Base-by-base conservation (phyloP, 2,113 vertebrate genomes). In the Panurus biarmicus region DNA sequence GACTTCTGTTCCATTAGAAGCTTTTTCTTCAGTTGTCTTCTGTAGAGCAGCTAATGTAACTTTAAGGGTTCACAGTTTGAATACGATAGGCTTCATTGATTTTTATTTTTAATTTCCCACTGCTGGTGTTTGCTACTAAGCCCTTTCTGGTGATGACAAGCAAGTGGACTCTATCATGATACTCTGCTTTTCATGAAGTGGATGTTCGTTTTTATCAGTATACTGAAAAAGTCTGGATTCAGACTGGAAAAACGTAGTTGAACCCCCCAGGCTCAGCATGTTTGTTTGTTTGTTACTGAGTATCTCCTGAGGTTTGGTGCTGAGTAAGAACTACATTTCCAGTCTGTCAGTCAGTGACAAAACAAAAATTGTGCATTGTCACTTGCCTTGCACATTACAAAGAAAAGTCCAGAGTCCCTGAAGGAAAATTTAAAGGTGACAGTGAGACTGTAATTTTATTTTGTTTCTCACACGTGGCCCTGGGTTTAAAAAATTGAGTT, bases 101-200 rank as follows among this genome's bases (percentile, higher is more conserved):
- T 83, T 93, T 94, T 82, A 44, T 51, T 94, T 93, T 87, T 81
- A 26, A 89, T 95, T 93, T 93, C 50, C 50, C 18, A 28, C 40
- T 50, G 70, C 47, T 93, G 15, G 1, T 36, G 42, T 90, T 81
- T 71, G 44, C 47, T 89, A 35, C 8, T 64, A 64, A 73, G 36
- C 9, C 15, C 31, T 60, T 75, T 31, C 26, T 42, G 42, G 18
- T n/a, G 36, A 40, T 90, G 48, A 58, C 33, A 78, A 53, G 42
- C 36, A 51, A 78, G 45, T 56, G 29, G 65, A 33, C 81, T 61
- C 1, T 26, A 31, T 69, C 7, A 6, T 36, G 31, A 66, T 42
- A 3, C 25, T 94, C 28, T 77, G 64, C 47, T 77, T 89, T 85
- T 62, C 8, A 4, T 66, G 28, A 67, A 85, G 48, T 42, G 5